Evolutionary conservation across 2,797 vertebrate genomes (phyloP).

Genomic region (Protonibea diacanthus): DNA sequence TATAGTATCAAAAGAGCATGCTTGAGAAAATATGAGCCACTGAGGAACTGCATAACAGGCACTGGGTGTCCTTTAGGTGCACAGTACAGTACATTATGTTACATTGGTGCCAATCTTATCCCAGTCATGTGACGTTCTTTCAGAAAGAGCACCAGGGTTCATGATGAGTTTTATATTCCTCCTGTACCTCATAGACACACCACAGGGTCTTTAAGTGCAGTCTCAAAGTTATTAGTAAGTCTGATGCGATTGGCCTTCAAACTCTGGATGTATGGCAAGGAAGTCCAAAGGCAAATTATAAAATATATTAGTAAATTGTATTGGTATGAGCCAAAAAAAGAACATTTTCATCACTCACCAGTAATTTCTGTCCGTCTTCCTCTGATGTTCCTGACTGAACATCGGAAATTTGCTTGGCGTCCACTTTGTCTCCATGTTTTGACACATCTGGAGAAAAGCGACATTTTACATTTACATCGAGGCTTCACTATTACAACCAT

Average conservation of each 20-base stretch:
- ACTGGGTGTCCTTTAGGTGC: conserved; percentile 35
- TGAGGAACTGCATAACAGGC: conserved; percentile 14
- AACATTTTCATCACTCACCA: conserved; percentile 63
- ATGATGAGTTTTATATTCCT: conserved; percentile 36
- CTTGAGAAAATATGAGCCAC: conserved; percentile 16
- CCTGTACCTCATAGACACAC: conserved; percentile 8
- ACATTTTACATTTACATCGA: neutral
- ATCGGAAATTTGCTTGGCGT: conserved; percentile 22
- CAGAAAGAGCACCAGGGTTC: conserved; percentile 40
- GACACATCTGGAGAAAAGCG: conserved; percentile 58
- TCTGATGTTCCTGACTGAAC: conserved; percentile 47
- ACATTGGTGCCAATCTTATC: conserved; percentile 42
- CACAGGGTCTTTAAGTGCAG: neutral
- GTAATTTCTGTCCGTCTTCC: conserved; percentile 52
- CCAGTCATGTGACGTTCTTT: conserved; percentile 57
- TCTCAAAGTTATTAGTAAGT: conserved; percentile 11
- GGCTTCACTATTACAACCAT: neutral
- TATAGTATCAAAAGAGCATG: neutral
- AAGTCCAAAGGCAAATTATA: neutral
- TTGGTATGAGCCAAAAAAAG: neutral
- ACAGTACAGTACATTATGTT: conserved; percentile 41
- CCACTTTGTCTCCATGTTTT: conserved; percentile 22
- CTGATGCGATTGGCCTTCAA: too few relatives aligned
- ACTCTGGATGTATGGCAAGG: too few relatives aligned
- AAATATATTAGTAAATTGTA: neutral